Conservation (phyloP, 2,888 invertebrate genomes). For the Rhaphigaster nebulosa region DNA sequence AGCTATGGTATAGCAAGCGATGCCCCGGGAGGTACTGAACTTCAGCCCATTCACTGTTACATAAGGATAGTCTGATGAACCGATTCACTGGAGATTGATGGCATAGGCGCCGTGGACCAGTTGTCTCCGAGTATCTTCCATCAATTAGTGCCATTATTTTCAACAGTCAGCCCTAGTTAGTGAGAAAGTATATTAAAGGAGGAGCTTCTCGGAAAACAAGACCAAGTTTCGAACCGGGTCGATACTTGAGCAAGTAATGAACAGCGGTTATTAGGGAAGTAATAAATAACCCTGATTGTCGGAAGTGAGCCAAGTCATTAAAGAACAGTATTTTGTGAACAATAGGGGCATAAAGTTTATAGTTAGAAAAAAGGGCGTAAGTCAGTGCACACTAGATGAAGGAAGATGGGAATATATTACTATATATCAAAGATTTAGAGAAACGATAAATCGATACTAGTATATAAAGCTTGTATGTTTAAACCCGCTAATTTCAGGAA, state of each 20-base stretch:
- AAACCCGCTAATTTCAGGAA: too few species aligned
- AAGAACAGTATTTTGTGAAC: not conserved
- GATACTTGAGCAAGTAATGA: not conserved
- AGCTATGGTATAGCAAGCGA: not conserved
- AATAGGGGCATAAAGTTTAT: not conserved
- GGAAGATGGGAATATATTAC: too few species aligned
- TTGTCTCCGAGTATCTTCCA: not conserved
- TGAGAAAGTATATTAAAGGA: constrained; percentile 23
- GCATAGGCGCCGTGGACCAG: not conserved
- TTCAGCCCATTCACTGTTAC: not conserved
- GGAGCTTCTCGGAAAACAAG: constrained; percentile 1
- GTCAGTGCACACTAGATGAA: not conserved
- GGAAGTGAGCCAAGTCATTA: constrained; percentile 9
- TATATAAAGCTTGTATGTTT: too few species aligned
- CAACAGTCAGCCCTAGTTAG: not conserved
- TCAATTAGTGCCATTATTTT: constrained; percentile 9
- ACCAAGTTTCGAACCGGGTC: not conserved
- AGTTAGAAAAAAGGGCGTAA: not conserved
- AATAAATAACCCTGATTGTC: constrained; percentile 3
- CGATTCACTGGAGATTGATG: not conserved
- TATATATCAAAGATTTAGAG: too few species aligned
- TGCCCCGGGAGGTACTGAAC: not conserved
- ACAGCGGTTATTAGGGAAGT: not conserved
- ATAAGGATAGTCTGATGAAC: not conserved
- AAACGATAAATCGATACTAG: too few species aligned